Conservation (phyloP, 2,888 invertebrate genomes). For the Ptychoptera albimana region DNA sequence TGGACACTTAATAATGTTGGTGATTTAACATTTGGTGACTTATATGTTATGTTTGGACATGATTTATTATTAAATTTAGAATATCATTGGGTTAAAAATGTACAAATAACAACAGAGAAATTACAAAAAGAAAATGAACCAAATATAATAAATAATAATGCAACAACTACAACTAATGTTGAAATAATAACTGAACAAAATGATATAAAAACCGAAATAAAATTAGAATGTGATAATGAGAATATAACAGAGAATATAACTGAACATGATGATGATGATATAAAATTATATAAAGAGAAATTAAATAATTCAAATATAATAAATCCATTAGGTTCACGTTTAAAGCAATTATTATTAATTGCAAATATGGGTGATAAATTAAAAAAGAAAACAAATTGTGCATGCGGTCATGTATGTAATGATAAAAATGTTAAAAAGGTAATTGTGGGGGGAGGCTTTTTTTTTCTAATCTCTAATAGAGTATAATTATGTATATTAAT, state of each 20-base stretch:
- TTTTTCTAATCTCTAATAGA: conserved; percentile 1
- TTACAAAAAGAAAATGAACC: conserved; percentile 7
- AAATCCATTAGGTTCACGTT: conserved; percentile 21
- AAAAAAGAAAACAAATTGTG: conserved; percentile 18
- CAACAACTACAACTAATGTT: conserved; percentile 4
- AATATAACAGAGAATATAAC: conserved; percentile 10
- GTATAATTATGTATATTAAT: too few species aligned
- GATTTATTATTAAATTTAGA: conserved; percentile 60
- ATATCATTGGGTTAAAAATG: conserved; percentile 58
- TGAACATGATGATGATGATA: not conserved
- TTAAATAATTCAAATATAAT: conserved; percentile 1
- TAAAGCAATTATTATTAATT: conserved; percentile 27
- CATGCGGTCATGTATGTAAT: conserved; percentile 23
- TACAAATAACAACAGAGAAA: conserved; percentile 5
- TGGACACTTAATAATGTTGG: conserved; percentile 67
- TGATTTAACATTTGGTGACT: conserved; percentile 72
- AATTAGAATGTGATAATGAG: conserved; percentile 8
- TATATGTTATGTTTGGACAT: conserved; percentile 65
- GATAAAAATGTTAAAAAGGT: conserved; percentile 21
- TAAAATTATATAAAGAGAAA: not conserved
- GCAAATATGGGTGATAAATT: conserved; percentile 28
- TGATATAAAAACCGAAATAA: conserved; percentile 4
- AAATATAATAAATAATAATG: conserved; percentile 22
- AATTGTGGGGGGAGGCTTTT: conserved; percentile 6
- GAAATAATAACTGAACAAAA: conserved; percentile 3